Conservation (phyloP, 2,888 invertebrate species). For the Andrena praecox region DNA sequence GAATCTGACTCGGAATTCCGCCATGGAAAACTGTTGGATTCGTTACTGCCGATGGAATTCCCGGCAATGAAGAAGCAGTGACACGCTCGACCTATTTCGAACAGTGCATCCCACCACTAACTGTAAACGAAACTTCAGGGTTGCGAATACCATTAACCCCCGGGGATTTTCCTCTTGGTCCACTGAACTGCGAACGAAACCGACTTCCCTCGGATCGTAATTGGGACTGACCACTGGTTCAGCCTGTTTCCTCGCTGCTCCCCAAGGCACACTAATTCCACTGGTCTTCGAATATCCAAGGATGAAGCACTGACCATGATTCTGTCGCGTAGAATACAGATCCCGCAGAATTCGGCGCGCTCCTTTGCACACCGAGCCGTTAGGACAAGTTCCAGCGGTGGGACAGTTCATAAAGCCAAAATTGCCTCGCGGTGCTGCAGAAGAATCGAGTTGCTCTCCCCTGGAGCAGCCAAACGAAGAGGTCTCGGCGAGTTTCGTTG, state of each 20-base stretch:
- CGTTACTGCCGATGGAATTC: neutral
- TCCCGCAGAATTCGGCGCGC: neutral
- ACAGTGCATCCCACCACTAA: neutral
- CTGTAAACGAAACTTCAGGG: neutral
- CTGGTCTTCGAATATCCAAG: slow-evolving; percentile 3
- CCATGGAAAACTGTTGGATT: no score
- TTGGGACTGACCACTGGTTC: slow-evolving; percentile 26
- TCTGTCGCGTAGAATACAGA: neutral
- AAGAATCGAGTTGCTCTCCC: neutral
- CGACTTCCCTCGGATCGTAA: slow-evolving; percentile 22
- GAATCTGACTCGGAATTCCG: neutral
- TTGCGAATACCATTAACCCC: neutral
- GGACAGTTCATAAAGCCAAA: neutral
- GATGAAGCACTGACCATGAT: neutral
- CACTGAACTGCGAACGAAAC: slow-evolving; percentile 19
- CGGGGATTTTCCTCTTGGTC: slow-evolving; percentile 18
- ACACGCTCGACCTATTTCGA: neutral
- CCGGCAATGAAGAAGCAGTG: neutral
- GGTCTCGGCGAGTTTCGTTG: neutral
- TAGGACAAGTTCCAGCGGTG: neutral
- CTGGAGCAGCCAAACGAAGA: neutral
- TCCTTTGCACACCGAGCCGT: neutral
- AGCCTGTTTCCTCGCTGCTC: neutral
- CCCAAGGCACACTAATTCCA: slow-evolving; percentile 10
- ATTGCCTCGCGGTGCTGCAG: neutral